Conservation (phyloP, 2,888 invertebrate species). For the Tortricodes alternella region DNA sequence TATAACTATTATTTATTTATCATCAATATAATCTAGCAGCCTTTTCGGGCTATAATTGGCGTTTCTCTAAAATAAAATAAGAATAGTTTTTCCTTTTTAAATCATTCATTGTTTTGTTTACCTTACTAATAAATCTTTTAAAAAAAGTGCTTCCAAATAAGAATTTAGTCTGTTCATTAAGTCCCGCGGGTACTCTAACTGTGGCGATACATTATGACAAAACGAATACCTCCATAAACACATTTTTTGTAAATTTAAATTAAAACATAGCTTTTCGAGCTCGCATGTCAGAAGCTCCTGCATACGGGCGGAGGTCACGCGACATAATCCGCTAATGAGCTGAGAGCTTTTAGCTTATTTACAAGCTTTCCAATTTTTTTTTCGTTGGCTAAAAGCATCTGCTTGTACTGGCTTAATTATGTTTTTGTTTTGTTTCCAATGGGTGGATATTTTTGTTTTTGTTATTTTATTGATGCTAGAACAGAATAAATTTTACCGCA, state of each 20-base stretch:
- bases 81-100: too few relatives aligned
- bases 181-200: too few relatives aligned
- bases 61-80: too few relatives aligned
- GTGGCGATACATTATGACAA: neutral
- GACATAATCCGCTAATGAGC: constrained; percentile 64
- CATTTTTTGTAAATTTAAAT: constrained; percentile 50
- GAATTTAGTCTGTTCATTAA: too few relatives aligned
- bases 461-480: too few relatives aligned
- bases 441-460: neutral
- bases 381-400: constrained; percentile 34
- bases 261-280: constrained; percentile 52
- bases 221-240: neutral
- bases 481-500: too few relatives aligned
- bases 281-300: constrained; percentile 52
- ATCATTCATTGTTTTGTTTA: too few relatives aligned
- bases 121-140: too few relatives aligned
- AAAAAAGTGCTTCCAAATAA: too few relatives aligned
- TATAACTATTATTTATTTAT: too few relatives aligned
- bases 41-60: too few relatives aligned
- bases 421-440: neutral
- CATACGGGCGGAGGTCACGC: constrained; percentile 52
- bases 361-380: constrained; percentile 43
- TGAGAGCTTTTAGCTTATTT: constrained; percentile 51
- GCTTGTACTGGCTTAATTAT: constrained; percentile 19
- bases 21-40: too few relatives aligned